A percentile compares a stretch with the other conserved stretches of the same genome.
phyloP scores from a whole-genome alignment of 37 sponge, comb jelly and placozoan species.

The Aplysina aerophoba region DNA sequence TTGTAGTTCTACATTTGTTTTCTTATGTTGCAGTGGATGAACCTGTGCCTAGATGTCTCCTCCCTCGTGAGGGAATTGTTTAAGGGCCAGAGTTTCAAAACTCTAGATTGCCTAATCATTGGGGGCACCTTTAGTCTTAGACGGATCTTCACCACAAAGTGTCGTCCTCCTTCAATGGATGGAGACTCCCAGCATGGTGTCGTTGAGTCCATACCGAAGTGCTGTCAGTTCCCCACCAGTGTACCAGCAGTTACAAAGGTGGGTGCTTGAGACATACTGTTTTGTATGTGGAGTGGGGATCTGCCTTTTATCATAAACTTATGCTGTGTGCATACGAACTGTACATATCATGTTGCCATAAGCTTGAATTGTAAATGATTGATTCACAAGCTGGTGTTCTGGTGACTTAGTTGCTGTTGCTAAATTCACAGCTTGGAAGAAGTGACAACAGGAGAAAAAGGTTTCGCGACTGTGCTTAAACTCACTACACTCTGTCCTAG shows the following conservation, averaged over 20 bases:
- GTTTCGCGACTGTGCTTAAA: too few relatives aligned
- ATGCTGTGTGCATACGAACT: too few relatives aligned
- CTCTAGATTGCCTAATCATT: slow-evolving; percentile 66
- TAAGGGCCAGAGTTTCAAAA: slow-evolving; percentile 46
- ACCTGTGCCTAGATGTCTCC: slow-evolving; percentile 66
- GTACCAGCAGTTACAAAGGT: background rate
- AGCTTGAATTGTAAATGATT: too few relatives aligned
- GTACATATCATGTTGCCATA: too few relatives aligned
- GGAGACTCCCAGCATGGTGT: background rate
- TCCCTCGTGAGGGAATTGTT: slow-evolving; percentile 68
- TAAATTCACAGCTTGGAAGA: too few relatives aligned
- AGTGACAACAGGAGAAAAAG: too few relatives aligned
- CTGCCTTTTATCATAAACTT: too few relatives aligned
- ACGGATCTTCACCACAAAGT: slow-evolving; percentile 70
- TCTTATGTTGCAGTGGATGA: slow-evolving; percentile 67
- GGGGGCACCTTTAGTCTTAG: slow-evolving; percentile 69
- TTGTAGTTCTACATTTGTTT: background rate
- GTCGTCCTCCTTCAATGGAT: slow-evolving; percentile 16
- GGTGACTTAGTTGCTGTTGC: too few relatives aligned
- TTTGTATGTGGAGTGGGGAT: background rate
- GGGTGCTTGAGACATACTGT: too few relatives aligned
- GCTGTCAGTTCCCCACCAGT: background rate
- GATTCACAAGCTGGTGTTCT: too few relatives aligned
- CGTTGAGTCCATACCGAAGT: slow-evolving; percentile 29
- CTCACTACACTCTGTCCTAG: too few relatives aligned